Percentiles rank a stretch among this genome's conserved stretches.
phyloP scores from a whole-genome alignment of 2,797 vertebrate species.

The Thalassophryne amazonica region DNA sequence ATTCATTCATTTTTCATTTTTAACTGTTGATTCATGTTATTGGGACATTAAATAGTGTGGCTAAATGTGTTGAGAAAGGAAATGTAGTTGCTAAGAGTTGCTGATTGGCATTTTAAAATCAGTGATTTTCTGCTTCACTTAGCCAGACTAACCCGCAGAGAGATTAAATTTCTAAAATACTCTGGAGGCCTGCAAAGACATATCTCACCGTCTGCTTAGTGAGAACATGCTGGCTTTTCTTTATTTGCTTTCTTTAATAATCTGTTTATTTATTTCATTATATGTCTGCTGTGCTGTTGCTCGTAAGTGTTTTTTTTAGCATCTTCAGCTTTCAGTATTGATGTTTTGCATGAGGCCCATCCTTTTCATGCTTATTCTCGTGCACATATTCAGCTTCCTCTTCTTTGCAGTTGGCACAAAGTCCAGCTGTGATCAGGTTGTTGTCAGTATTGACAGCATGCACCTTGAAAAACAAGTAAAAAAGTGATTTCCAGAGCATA shows the following conservation, averaged over 20 bases:
- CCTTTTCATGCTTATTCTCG: constrained; percentile 4
- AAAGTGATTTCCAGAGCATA: background rate
- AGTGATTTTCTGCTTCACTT: background rate
- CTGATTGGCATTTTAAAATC: constrained; percentile 26
- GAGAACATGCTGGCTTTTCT: constrained; percentile 7
- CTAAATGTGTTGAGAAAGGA: constrained; percentile 9
- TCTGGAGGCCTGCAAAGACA: background rate
- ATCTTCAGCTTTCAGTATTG: background rate
- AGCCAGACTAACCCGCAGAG: background rate
- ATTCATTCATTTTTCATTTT: too few species aligned
- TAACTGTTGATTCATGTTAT: constrained; percentile 10
- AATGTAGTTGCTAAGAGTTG: constrained; percentile 20
- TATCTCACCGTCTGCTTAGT: background rate
- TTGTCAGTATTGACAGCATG: background rate
- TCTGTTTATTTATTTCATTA: constrained; percentile 4
- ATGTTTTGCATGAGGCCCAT: background rate
- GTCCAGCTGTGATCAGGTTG: background rate
- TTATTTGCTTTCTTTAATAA: background rate
- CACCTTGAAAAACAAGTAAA: background rate
- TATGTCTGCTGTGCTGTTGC: background rate
- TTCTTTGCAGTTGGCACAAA: background rate
- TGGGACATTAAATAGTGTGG: constrained; percentile 11
- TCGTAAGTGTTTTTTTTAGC: background rate
- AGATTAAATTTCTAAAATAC: constrained; percentile 22
- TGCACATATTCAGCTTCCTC: background rate